Evolutionary conservation across 2,888 invertebrate genomes (phyloP).

Genomic region (Troides aeacus): DNA sequence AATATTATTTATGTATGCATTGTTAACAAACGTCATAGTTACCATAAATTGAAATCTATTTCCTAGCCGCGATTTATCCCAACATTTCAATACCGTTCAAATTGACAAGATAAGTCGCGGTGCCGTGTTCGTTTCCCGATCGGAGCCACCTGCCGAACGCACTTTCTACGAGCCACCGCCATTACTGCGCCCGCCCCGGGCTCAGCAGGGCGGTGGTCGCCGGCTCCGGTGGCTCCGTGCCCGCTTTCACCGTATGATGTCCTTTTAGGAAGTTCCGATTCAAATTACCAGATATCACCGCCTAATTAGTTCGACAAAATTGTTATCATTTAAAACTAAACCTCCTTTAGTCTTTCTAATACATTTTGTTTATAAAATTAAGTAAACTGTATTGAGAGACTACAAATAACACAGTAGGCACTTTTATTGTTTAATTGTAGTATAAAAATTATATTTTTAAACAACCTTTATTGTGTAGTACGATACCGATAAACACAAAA

Average conservation of each 20-base stretch:
- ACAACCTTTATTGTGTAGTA: no score
- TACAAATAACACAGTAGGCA: no score
- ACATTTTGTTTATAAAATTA: no score
- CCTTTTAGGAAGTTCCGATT: constrained; percentile 17
- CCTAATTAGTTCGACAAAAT: neutral
- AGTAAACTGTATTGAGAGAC: no score
- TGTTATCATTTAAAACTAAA: no score
- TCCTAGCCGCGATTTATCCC: constrained; percentile 6
- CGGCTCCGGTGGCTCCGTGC: constrained; percentile 47
- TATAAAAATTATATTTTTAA: no score
- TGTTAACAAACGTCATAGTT: constrained; percentile 3
- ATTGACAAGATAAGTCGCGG: constrained; percentile 23
- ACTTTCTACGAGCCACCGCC: constrained; percentile 58
- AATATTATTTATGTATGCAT: constrained; percentile 7
- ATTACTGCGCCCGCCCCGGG: constrained; percentile 45
- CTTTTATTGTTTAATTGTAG: no score
- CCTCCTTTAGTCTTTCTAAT: no score
- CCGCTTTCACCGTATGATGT: constrained; percentile 39
- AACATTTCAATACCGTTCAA: constrained; percentile 28
- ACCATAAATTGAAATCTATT: constrained; percentile 17
- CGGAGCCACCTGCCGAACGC: constrained; percentile 34
- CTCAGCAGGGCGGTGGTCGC: constrained; percentile 47
- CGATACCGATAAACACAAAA: no score
- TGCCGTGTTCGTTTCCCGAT: constrained; percentile 16
- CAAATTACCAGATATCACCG: constrained; percentile 4